Evolutionary conservation across 2,797 vertebrate genomes (phyloP), one percentile per base, ranked within the genome.

Genomic region (Microcaecilia unicolor): DNA sequence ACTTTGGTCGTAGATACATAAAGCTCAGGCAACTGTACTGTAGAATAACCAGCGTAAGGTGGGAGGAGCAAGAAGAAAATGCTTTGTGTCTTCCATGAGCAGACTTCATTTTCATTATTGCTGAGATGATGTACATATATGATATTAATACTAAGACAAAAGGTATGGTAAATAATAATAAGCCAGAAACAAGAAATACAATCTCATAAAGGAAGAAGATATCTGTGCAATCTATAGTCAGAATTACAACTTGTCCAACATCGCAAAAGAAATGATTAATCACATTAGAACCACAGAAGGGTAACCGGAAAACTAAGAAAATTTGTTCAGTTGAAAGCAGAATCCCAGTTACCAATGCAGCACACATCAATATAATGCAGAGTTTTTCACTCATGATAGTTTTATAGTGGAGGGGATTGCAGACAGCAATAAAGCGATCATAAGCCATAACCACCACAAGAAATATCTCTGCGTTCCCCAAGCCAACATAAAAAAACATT

Each of bases 381-480:
- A 21, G 4, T 12, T 15, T 15, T 25, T 15, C 11, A 6, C 16
- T 34, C 30, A 41, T 41, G 8, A 41, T 12, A 10, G 26, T 24
- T 10, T 34, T 34, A 10, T 41, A 41, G 8, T 25, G 24, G 6
- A 41, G 25, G 8, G 39, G 39, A 9, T 41, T 41, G 11, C 30
- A 41, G 19, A 58, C 48, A 20, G 55, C 49, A 11, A 52, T 41
- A 10, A 44, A 58, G 9, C 37, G 34, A 22, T 58, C 55, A 24
- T 39, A 48, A 7, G 41, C 34, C 57, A 60, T 60, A 6, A 22
- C 25, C 8, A 28, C 28, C 5, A 61, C 25, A 4, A 61, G 35
- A 8, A 56, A 34, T 25, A 58, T 41, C 24, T 51, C 51, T 5
- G 20, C 7, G 27, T 10, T 24, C 4, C 39, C 39, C 22, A 41